Base-by-base conservation (phyloP, 2,888 invertebrate genomes). In the Pyrrhosoma nymphula region DNA sequence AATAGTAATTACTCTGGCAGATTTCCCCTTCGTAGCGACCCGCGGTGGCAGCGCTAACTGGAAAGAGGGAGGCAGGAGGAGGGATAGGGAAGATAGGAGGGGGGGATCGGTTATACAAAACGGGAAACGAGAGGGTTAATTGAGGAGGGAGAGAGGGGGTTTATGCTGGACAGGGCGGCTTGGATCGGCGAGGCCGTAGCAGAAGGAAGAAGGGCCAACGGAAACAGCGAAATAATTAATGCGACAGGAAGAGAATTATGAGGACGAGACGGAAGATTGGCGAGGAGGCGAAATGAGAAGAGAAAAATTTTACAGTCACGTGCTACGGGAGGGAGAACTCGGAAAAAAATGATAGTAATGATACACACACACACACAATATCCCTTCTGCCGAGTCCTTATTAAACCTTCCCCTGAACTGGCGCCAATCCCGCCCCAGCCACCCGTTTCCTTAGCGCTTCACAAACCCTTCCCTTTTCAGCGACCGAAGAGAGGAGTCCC, bases 241-340 rank as follows among this genome's bases (percentile, higher is more conserved):
- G 82, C 18, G 82, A 82, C 30, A 82, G 82, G 82, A 82, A 82
- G 82, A 82, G 82, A 82, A 82, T 82, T 82, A 82, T 30, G 82
- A 69, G 69, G 69, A 69, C 12, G 82, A n/a, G 18, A 35, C n/a
- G 82, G 35, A 35, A 35, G 82, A 82, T 82, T 30, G 12, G 18
- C n/a, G n/a, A 69, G 69, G n/a, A 2, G n/a, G 69, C n/a, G n/a
- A 23, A 69, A n/a, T n/a, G 82, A 18, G 35, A 35, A 69, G 82
- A 35, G 82, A 35, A 35, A 82, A 82, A 82, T 6, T 60, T 35
- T 82, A 14, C 82, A 82, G 35, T 82, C 82, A 82, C 82, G 82
- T 35, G 30, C 82, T 82, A 14, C 10, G 82, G 35, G 16, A 82
- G 35, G 82, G 35, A 82, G 14, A 14, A 82, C 16, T 82, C 18